Percentiles rank a stretch among this genome's conserved stretches.
Evolutionary conservation across 2,797 vertebrate genomes (phyloP).

Genomic region (Falco rusticolus): DNA sequence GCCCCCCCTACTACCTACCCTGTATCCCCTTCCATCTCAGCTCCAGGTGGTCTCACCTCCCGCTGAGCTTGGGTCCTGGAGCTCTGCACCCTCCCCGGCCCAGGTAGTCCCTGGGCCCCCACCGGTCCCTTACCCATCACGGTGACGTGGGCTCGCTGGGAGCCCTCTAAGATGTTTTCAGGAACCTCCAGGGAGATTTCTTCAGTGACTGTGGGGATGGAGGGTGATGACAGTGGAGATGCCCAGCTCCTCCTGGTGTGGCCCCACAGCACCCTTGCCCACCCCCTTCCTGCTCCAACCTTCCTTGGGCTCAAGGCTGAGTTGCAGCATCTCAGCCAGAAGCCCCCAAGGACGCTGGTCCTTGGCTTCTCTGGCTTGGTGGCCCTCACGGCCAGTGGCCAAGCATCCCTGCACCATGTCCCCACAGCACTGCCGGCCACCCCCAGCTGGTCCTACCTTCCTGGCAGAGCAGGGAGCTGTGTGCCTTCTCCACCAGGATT

Average conservation of each 20-base stretch:
- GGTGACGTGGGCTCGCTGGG: constrained; percentile 44
- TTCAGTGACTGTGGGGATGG: neutral
- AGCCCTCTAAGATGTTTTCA: constrained; percentile 54
- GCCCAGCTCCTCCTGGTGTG: neutral
- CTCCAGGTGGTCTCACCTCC: rapidly evolving
- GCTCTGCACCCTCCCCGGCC: neutral
- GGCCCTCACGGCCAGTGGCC: neutral
- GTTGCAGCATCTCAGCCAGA: neutral
- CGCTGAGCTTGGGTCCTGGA: neutral
- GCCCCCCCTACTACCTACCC: neutral
- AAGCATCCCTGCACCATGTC: neutral
- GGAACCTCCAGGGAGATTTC: constrained; percentile 64
- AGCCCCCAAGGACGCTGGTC: neutral
- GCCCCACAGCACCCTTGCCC: neutral
- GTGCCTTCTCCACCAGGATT: constrained; percentile 68
- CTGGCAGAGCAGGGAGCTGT: constrained; percentile 66
- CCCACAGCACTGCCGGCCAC: rapidly evolving
- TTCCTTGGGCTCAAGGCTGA: neutral
- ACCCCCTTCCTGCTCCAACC: neutral
- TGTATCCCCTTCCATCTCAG: rapidly evolving
- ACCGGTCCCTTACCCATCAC: constrained; percentile 55
- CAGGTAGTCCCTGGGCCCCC: rapidly evolving
- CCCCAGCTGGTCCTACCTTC: constrained; percentile 38
- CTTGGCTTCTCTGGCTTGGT: neutral
- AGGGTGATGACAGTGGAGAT: neutral